These are phyloP conservation scores for Chymomyza fuscimana DNA, from an alignment of 2,888 invertebrate species.

Conservation along the genomic window DNA sequence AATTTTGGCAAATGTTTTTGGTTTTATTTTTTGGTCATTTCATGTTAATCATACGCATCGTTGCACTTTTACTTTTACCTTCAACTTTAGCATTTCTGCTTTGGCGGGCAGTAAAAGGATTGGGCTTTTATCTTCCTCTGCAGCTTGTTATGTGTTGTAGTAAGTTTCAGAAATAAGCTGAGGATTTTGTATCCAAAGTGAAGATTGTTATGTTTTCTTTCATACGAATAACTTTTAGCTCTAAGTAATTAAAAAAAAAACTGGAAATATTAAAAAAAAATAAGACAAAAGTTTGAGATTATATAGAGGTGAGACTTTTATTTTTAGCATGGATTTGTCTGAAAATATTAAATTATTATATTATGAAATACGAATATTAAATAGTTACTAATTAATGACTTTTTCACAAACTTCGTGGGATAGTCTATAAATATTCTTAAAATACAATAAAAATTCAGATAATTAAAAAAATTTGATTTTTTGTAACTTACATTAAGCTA, in stretches of 20 bases:
- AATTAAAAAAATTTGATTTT: too few species aligned
- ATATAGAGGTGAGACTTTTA: too few species aligned
- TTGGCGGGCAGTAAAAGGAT: background rate
- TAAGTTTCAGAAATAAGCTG: background rate
- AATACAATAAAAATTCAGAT: too few species aligned
- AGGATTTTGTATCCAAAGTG: slow-evolving; percentile 14
- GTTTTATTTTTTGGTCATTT: slow-evolving; percentile 39
- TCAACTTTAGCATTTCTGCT: slow-evolving; percentile 40
- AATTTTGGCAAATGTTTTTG: slow-evolving; percentile 24
- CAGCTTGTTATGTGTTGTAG: slow-evolving; percentile 15
- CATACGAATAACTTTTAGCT: too few species aligned
- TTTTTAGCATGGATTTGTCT: too few species aligned
- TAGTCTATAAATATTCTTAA: too few species aligned
- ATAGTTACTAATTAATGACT: too few species aligned
- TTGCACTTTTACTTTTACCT: slow-evolving; percentile 41
- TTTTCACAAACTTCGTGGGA: too few species aligned
- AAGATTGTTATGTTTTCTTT: background rate
- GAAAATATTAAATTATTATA: too few species aligned
- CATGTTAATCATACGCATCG: slow-evolving; percentile 68
- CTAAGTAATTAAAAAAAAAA: background rate
- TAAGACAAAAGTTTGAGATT: too few species aligned
- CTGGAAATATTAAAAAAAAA: background rate
- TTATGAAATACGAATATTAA: too few species aligned
- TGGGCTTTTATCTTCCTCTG: background rate
- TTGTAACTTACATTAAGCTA: too few species aligned